These are phyloP conservation scores for Tetheella fluctuosa DNA, from an alignment of 2,888 invertebrate species.

Conservation along the genomic window DNA sequence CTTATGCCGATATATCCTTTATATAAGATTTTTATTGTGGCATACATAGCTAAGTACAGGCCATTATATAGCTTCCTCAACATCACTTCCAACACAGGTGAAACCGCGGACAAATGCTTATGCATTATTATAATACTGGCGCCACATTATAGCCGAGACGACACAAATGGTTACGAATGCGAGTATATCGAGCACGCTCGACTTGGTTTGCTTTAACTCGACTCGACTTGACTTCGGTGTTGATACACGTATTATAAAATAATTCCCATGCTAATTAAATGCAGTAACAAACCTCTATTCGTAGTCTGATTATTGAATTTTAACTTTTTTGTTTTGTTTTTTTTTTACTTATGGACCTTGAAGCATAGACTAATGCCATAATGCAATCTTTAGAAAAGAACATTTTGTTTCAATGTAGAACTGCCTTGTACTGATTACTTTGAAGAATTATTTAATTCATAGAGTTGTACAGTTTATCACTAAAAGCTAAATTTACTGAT, in stretches of 20 bases:
- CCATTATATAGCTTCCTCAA: no score
- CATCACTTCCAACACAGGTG: neutral
- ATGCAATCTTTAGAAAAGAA: no score
- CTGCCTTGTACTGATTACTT: no score
- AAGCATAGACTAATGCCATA: neutral
- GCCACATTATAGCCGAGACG: constrained; percentile 1
- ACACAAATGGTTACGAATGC: constrained; percentile 7
- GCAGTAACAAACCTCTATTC: neutral
- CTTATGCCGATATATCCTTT: no score
- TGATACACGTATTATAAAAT: neutral
- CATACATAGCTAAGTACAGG: no score
- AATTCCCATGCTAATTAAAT: neutral
- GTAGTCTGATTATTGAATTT: neutral
- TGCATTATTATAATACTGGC: neutral
- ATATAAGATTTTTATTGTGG: no score
- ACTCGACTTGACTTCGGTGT: constrained; percentile 3
- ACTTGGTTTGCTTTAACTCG: constrained; percentile 7
- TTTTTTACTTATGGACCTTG: neutral
- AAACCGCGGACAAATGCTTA: neutral
- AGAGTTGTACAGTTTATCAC: no score
- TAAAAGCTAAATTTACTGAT: no score
- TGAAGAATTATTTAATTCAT: no score
- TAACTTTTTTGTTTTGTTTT: neutral
- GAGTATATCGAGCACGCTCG: constrained; percentile 6
- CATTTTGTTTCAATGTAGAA: no score